Evolutionary conservation across 1,140 invertebrate genomes (phyloP).

Genomic region (Amyelois transitella): DNA sequence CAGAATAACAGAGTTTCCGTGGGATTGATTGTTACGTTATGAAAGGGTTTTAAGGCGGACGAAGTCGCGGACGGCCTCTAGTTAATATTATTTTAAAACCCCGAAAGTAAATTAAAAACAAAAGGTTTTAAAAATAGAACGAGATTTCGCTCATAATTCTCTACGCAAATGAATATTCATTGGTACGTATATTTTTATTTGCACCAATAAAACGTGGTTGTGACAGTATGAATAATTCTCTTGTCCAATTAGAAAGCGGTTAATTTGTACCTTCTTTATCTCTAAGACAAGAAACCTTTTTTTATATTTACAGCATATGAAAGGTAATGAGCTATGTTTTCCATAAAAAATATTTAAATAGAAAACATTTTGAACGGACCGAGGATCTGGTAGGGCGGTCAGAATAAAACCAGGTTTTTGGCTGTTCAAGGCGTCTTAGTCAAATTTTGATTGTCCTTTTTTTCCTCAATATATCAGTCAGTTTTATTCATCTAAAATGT

Average conservation of each 20-base stretch:
- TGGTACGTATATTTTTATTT: slow-evolving; percentile 1
- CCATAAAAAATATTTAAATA: too few relatives aligned
- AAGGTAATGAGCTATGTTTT: background rate
- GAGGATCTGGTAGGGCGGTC: too few relatives aligned
- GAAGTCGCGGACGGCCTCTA: background rate
- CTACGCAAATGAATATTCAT: slow-evolving; percentile 5
- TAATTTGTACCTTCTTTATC: slow-evolving; percentile 5
- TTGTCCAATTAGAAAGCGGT: background rate
- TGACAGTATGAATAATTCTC: slow-evolving; percentile 3
- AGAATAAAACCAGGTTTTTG: too few relatives aligned
- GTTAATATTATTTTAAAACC: background rate
- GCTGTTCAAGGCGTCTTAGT: too few relatives aligned
- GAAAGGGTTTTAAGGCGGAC: too few relatives aligned
- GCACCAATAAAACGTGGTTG: slow-evolving; percentile 1
- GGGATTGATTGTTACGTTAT: too few relatives aligned
- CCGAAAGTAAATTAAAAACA: background rate
- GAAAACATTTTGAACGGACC: too few relatives aligned
- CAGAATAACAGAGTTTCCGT: too few relatives aligned
- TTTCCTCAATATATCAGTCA: too few relatives aligned
- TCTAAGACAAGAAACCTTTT: background rate
- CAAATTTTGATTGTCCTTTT: too few relatives aligned
- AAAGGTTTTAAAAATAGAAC: background rate
- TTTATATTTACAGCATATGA: background rate
- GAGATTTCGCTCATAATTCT: background rate
- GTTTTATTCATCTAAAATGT: too few relatives aligned